Conservation (phyloP, 2,888 invertebrate genomes). For the Dynastes grantii region DNA sequence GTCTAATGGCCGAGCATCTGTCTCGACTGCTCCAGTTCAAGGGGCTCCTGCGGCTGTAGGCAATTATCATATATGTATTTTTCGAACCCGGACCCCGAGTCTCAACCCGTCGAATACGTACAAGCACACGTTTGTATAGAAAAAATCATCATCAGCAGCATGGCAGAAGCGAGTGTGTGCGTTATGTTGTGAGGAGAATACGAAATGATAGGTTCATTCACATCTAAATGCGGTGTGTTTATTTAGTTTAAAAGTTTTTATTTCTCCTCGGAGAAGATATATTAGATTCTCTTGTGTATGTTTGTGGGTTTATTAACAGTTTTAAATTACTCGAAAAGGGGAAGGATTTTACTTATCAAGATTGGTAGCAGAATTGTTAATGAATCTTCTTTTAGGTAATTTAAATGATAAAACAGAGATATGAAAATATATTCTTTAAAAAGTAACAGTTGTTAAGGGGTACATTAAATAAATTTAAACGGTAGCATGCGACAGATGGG, state of each 20-base stretch:
- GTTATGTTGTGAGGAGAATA: slow-evolving; percentile 31
- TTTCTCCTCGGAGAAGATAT: background rate
- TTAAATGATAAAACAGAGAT: no score
- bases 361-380: no score
- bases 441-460: no score
- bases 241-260: slow-evolving; percentile 9
- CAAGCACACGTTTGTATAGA: background rate
- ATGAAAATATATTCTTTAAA: no score
- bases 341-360: no score
- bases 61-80: slow-evolving; percentile 30
- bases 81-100: slow-evolving; percentile 25
- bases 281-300: background rate
- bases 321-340: no score
- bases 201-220: slow-evolving; percentile 38
- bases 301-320: background rate
- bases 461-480: no score
- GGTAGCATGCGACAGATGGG: no score
- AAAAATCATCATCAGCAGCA: slow-evolving; percentile 31
- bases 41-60: slow-evolving; percentile 17
- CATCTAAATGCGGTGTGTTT: slow-evolving; percentile 7
- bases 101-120: background rate
- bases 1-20: background rate
- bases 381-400: no score
- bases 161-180: slow-evolving; percentile 10
- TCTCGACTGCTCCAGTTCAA: background rate